Conservation (phyloP, 1,140 invertebrate genomes). For the Helicoverpa armigera region DNA sequence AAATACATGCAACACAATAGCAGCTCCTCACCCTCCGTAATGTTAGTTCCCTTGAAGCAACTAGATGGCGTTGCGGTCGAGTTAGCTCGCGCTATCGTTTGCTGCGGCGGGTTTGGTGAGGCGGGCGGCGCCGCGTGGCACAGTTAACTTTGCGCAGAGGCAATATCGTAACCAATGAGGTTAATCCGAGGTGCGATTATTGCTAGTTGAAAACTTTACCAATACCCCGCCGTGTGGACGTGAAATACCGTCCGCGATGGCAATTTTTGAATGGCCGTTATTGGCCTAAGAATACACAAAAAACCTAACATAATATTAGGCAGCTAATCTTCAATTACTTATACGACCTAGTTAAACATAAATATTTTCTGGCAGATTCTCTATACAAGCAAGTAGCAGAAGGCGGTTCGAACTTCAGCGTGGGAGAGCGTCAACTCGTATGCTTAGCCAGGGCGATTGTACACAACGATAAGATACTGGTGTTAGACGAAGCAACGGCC, state of each 20-base stretch:
- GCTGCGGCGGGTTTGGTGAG: not conserved
- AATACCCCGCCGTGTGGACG: slow-evolving; percentile 96
- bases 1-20: not conserved
- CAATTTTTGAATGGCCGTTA: slow-evolving; percentile 26
- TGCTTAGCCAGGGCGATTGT: slow-evolving; percentile 92
- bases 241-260: slow-evolving; percentile 87
- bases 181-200: slow-evolving; percentile 93
- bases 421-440: slow-evolving; percentile 92
- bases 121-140: not conserved
- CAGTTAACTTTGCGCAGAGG: slow-evolving; percentile 90
- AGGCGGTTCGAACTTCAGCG: slow-evolving; percentile 89
- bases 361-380: slow-evolving; percentile 55
- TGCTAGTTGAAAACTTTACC: slow-evolving; percentile 96
- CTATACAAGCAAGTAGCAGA: slow-evolving; percentile 89
- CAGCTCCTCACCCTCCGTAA: not conserved
- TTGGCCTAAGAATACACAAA: not conserved
- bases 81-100: slow-evolving; percentile 7
- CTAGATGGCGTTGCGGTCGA: slow-evolving; percentile 36
- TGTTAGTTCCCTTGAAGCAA: not conserved
- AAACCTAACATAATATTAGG: too few relatives aligned
- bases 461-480: slow-evolving; percentile 88
- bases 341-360: not conserved
- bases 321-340: not conserved
- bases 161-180: slow-evolving; percentile 54
- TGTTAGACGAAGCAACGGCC: slow-evolving; percentile 92